These are phyloP conservation scores for Drosophila buzzatii DNA, from an alignment of 2,888 invertebrate species.

Conservation along the genomic window DNA sequence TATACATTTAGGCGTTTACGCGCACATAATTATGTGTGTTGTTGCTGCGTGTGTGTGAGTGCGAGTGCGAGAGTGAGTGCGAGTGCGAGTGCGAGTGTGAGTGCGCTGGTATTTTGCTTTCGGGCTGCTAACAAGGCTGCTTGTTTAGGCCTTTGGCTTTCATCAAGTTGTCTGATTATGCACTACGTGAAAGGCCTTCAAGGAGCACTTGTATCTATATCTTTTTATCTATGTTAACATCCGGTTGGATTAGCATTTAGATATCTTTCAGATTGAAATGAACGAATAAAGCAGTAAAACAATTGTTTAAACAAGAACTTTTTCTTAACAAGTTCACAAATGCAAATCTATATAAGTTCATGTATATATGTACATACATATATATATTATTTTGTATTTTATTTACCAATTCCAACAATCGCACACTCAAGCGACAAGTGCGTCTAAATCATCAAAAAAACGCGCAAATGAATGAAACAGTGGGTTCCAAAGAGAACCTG, in stretches of 20 bases:
- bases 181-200: conserved; percentile 19
- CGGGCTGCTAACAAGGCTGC: conserved; percentile 37
- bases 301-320: conserved; percentile 23
- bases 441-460: conserved; percentile 72
- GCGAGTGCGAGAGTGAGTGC: conserved; percentile 16
- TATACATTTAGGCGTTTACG: conserved; percentile 53
- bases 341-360: background rate
- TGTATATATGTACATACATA: background rate
- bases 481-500: conserved; percentile 23
- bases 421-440: conserved; percentile 58
- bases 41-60: conserved; percentile 15
- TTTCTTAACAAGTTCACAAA: conserved; percentile 3
- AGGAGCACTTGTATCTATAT: conserved; percentile 31
- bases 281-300: conserved; percentile 13
- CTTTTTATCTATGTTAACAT: conserved; percentile 32
- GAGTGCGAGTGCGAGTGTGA: conserved; percentile 1
- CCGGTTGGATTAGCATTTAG: conserved; percentile 34
- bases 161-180: conserved; percentile 43
- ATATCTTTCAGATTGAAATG: conserved; percentile 1
- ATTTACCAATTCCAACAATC: conserved; percentile 14
- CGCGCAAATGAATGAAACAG: conserved; percentile 69
- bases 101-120: conserved; percentile 21
- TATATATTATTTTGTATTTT: background rate
- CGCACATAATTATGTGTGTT: conserved; percentile 49
- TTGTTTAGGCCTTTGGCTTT: conserved; percentile 47